Base-by-base conservation (phyloP, 1,140 invertebrate genomes). In the Drosophila hydei region DNA sequence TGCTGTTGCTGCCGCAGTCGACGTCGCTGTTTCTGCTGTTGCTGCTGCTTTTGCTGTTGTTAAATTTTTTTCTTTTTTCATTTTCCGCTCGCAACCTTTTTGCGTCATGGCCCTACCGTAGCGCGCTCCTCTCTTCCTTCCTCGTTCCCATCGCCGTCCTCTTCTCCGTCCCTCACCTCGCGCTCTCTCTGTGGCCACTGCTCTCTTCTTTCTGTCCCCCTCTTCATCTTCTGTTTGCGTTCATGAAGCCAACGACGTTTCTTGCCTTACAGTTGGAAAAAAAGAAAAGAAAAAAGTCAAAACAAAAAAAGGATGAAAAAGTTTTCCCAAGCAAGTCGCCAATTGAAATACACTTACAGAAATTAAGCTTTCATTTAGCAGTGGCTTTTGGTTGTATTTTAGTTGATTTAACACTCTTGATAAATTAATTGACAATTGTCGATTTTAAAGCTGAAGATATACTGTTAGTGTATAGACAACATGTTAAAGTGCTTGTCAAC, bases 61-160 rank as follows among this genome's bases (percentile, higher is more conserved):
- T 83, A 88, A 71, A 77, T 87, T 85, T 87, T 87, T 83, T 87
- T 74, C n/a, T 87, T 87, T 85, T 87, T 87, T 81, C 78, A 87
- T 87, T 87, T 83, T 81, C 83, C 81, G 72, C 78, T 87, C 77
- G 81, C 77, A 88, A 87, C 81, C 83, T 87, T 87, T 87, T 87
- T 87, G 72, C 75, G 75, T 75, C 62, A 70, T 58, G 51, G 51
- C 65, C 43, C 56, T 67, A 43, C 63, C 38, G 47, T 58, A 69
- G 43, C 48, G 27, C 33, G n/a, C 45, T 38, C 51, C 58, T 36
- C 30, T 51, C 18, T 7, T 16, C 25, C 12, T 7, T 14, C 25
- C 43, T 12, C 30, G 2, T 16, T n/a, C 2, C 18, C n/a, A 8
- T 4, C 6, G 11, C 30, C 30, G 3, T 33, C 36, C 18, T 11